These are phyloP conservation scores for Peromyscus eremicus DNA, from an alignment of 2,797 vertebrate genomes.

Conservation along the genomic window DNA sequence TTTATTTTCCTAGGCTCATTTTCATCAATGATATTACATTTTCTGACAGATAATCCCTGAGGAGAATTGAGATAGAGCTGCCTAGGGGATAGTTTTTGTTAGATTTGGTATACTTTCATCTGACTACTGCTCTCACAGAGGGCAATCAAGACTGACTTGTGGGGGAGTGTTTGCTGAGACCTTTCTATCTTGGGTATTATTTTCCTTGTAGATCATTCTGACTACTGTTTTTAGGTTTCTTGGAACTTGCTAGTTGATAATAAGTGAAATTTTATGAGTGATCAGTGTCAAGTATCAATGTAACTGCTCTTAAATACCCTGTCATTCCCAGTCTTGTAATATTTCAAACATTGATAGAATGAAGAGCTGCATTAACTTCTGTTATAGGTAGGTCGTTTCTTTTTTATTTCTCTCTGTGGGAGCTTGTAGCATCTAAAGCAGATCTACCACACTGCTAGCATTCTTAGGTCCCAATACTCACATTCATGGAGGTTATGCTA, in stretches of 20 bases:
- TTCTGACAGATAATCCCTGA: constrained; percentile 34
- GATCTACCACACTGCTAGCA: background rate
- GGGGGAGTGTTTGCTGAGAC: constrained; percentile 1
- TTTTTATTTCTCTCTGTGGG: background rate
- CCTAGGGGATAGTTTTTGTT: constrained; percentile 17
- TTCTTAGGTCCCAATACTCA: background rate
- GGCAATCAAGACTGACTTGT: constrained; percentile 41
- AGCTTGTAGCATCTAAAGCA: background rate
- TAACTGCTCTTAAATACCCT: background rate
- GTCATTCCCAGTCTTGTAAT: background rate
- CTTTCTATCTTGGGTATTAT: background rate
- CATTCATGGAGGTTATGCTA: background rate
- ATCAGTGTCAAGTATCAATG: background rate
- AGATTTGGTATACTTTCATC: constrained; percentile 25
- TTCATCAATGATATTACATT: constrained; percentile 59
- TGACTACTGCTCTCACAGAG: background rate
- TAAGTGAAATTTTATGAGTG: background rate
- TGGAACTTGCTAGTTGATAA: constrained; percentile 4
- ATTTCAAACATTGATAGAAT: background rate
- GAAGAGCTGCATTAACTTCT: background rate
- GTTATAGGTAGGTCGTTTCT: background rate
- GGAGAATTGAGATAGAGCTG: constrained; percentile 4
- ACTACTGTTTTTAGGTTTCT: background rate
- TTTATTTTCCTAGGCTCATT: constrained; percentile 20
- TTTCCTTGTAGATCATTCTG: constrained; percentile 20